phyloP scores from a whole-genome alignment of 2,113 vertebrate species.

The Vulpes ferrilata region DNA sequence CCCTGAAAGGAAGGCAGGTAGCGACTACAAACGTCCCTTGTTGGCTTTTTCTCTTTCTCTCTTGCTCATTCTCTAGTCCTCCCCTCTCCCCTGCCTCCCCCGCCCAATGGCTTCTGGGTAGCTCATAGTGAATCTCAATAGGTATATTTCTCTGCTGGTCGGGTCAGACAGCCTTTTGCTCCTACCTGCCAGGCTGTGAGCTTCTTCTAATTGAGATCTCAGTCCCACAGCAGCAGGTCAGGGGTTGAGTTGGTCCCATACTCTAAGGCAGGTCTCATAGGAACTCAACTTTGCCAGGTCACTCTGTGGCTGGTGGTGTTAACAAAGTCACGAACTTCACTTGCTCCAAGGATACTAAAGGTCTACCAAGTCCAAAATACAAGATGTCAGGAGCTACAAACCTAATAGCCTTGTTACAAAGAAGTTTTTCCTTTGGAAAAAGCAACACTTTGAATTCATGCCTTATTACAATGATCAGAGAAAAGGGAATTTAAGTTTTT shows the following conservation, averaged over 20 bases:
- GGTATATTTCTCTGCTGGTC: not conserved
- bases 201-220: conserved; percentile 29
- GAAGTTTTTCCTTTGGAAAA: not conserved
- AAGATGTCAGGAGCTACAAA: not conserved
- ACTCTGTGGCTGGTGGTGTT: not conserved
- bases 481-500: not conserved
- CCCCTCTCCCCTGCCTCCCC: not conserved
- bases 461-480: not conserved
- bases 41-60: not conserved
- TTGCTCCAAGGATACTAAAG: not conserved
- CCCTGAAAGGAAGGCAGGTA: not conserved
- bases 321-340: not conserved
- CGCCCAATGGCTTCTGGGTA: not conserved
- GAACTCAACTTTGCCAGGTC: not conserved
- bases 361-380: not conserved
- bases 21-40: not conserved
- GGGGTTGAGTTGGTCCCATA: not conserved
- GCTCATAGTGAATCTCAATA: not conserved
- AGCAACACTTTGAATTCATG: not conserved
- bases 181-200: not conserved
- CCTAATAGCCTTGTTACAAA: not conserved
- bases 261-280: not conserved
- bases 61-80: not conserved
- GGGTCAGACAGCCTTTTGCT: not conserved
- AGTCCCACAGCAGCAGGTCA: not conserved